Conservation (phyloP, 2,797 vertebrate genomes). For the Alauda arvensis region DNA sequence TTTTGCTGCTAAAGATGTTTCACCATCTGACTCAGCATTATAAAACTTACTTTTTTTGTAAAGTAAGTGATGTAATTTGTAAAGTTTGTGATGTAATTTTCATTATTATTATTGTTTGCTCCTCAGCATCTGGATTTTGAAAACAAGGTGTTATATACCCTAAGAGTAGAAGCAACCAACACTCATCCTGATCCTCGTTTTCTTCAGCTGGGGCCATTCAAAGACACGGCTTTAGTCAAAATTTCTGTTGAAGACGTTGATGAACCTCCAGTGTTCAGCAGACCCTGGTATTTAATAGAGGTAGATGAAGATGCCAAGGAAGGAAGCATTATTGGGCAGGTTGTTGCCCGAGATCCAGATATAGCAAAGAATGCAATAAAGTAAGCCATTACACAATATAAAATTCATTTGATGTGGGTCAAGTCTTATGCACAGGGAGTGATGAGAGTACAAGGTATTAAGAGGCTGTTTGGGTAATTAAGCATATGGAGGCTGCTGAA, state of each 20-base stretch:
- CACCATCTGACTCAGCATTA: background rate
- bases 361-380: conserved; percentile 84
- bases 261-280: conserved; percentile 88
- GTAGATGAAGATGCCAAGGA: conserved; percentile 91
- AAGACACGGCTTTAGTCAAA: conserved; percentile 87
- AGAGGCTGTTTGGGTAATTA: background rate
- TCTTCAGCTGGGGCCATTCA: conserved; percentile 88
- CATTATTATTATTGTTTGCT: conserved; percentile 24
- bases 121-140: conserved; percentile 92
- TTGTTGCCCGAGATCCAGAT: conserved; percentile 90
- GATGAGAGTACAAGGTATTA: background rate
- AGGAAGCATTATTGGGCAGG: conserved; percentile 88
- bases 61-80: background rate
- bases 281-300: conserved; percentile 88
- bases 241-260: conserved; percentile 89
- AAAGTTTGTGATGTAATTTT: background rate
- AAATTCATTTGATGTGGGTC: background rate
- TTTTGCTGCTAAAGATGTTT: background rate
- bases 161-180: conserved; percentile 91
- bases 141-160: conserved; percentile 84
- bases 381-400: conserved; percentile 68
- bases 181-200: conserved; percentile 87
- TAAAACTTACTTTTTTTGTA: background rate
- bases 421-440: background rate
- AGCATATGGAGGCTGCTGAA: background rate